A percentile compares a stretch with the other conserved stretches of the same genome.
These are phyloP conservation scores for Erpetoichthys calabaricus DNA, from an alignment of 2,797 vertebrate genomes.

Conservation along the genomic window DNA sequence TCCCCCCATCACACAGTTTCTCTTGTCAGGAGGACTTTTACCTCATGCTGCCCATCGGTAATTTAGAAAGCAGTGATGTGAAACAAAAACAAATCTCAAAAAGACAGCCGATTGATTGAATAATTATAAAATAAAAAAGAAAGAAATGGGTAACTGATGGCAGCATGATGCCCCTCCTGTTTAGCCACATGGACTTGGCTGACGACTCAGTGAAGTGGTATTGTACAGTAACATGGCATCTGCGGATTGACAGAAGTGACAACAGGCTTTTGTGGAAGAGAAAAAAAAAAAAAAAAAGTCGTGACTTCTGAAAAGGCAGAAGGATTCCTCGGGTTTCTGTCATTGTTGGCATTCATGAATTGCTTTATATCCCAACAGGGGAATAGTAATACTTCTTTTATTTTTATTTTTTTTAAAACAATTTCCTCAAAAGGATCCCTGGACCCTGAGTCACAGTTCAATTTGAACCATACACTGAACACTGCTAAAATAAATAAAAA, in stretches of 20 bases:
- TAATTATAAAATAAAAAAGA: not conserved
- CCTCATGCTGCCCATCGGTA: too few relatives aligned
- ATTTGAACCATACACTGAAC: slow-evolving; percentile 8
- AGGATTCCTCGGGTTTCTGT: too few relatives aligned
- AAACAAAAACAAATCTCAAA: too few relatives aligned
- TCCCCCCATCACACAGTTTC: slow-evolving; percentile 5
- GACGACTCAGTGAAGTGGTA: too few relatives aligned
- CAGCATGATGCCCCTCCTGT: not conserved
- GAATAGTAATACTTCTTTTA: slow-evolving; percentile 35
- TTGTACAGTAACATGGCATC: too few relatives aligned
- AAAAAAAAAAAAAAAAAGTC: too few relatives aligned
- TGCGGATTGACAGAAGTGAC: too few relatives aligned
- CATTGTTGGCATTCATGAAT: not conserved
- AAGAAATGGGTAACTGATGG: not conserved
- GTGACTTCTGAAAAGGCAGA: too few relatives aligned
- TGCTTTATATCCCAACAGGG: slow-evolving; percentile 36
- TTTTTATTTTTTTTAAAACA: slow-evolving; percentile 37
- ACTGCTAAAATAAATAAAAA: slow-evolving; percentile 3
- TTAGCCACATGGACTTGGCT: too few relatives aligned
- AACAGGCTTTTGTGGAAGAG: too few relatives aligned
- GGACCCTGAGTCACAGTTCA: not conserved
- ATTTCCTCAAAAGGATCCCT: slow-evolving; percentile 22
- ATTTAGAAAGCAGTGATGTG: too few relatives aligned
- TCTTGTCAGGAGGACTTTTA: not conserved
- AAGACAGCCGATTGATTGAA: too few relatives aligned